phyloP scores from a whole-genome alignment of 1,140 invertebrate species.

The Palaemon carinicauda region DNA sequence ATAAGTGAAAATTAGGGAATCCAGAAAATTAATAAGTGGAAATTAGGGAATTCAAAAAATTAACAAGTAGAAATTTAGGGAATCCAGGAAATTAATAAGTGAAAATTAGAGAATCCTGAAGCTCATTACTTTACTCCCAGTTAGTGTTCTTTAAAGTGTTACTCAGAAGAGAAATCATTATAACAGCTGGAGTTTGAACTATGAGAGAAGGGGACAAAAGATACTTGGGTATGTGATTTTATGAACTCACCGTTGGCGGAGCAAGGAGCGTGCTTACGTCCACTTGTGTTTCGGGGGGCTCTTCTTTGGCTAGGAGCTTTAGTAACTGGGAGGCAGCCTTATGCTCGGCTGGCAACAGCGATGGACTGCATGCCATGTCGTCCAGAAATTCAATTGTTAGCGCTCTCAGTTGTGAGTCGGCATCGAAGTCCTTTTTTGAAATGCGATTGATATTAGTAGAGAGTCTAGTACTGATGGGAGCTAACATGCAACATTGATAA shows the following conservation, averaged over 20 bases:
- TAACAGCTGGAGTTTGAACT: no score
- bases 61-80: no score
- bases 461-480: no score
- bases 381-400: constrained; percentile 88
- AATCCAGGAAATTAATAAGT: no score
- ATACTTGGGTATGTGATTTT: not conserved
- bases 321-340: constrained; percentile 85
- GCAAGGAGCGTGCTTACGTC: constrained; percentile 78
- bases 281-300: constrained; percentile 70
- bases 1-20: no score
- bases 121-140: no score
- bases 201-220: not conserved
- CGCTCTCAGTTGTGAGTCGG: constrained; percentile 77
- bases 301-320: constrained; percentile 80
- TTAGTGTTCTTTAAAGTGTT: no score
- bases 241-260: constrained; percentile 73
- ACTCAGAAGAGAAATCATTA: no score
- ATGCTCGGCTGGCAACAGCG: constrained; percentile 87
- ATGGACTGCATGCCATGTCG: constrained; percentile 85
- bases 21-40: no score
- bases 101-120: no score
- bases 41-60: no score
- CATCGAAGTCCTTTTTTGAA: constrained; percentile 81
- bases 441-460: not conserved
- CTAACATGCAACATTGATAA: not conserved